phyloP scores from a whole-genome alignment of 2,797 vertebrate genomes.

The Carduelis carduelis region DNA sequence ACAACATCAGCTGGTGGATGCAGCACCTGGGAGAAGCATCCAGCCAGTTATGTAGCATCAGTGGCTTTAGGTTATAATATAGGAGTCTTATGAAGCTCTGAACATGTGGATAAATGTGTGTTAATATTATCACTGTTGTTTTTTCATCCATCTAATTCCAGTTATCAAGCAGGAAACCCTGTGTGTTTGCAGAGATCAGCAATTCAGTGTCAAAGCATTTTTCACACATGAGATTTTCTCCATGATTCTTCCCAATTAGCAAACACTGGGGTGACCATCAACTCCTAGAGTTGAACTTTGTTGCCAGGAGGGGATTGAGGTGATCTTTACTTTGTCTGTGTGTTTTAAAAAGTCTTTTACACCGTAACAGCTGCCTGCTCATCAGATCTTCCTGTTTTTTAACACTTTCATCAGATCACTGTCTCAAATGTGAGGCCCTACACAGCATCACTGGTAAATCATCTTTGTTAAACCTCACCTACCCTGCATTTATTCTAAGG shows the following conservation, averaged over 20 bases:
- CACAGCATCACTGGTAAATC: background rate
- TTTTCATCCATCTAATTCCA: background rate
- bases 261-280: accelerated
- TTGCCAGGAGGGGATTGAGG: background rate
- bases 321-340: background rate
- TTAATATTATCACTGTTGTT: background rate
- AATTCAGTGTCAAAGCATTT: background rate
- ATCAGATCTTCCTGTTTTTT: background rate
- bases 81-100: background rate
- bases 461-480: background rate
- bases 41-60: background rate
- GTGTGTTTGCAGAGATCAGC: background rate
- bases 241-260: background rate
- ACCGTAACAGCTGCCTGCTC: background rate
- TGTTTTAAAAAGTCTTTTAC: background rate
- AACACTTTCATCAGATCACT: background rate
- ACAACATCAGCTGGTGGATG: background rate
- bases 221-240: background rate
- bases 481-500: background rate
- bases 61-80: background rate
- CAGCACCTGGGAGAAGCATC: background rate
- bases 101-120: background rate
- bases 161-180: background rate
- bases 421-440: background rate
- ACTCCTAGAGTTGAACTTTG: background rate